Conservation (phyloP, 2,888 invertebrate genomes). For the Habrosyne pyritoides region DNA sequence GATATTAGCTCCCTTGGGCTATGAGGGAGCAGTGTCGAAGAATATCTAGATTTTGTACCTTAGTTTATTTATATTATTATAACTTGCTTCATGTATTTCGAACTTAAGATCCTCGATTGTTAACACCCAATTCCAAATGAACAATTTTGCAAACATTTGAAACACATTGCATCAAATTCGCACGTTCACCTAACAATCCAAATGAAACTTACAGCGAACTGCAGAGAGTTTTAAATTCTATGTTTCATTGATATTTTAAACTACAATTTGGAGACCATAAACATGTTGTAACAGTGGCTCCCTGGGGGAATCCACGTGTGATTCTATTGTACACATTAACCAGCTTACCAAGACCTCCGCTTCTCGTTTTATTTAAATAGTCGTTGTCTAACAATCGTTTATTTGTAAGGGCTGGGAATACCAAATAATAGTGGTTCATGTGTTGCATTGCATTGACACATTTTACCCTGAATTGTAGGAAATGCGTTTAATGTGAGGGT, state of each 20-base stretch:
- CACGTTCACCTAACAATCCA: conserved; percentile 12
- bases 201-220: conserved; percentile 20
- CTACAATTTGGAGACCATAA: conserved; percentile 42
- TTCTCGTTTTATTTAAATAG: not conserved
- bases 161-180: conserved; percentile 10
- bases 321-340: conserved; percentile 44
- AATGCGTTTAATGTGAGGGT: conserved; percentile 49
- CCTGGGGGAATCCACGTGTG: conserved; percentile 58
- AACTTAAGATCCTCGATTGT: conserved; percentile 28
- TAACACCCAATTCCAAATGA: conserved; percentile 32
- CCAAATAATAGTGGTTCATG: conserved; percentile 39
- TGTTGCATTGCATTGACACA: conserved; percentile 41
- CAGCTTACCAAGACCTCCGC: conserved; percentile 37
- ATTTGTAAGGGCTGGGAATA: conserved; percentile 21
- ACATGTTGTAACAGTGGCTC: conserved; percentile 33
- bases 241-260: conserved; percentile 14
- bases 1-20: not conserved
- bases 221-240: conserved; percentile 13
- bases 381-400: not conserved
- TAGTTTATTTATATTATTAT: no score
- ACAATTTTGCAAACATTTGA: conserved; percentile 29
- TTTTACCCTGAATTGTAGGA: conserved; percentile 60
- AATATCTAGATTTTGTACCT: not conserved
- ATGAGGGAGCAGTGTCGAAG: not conserved
- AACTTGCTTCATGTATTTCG: no score